Base-by-base conservation (phyloP, 2,113 vertebrate genomes). In the Apodemus sylvaticus region DNA sequence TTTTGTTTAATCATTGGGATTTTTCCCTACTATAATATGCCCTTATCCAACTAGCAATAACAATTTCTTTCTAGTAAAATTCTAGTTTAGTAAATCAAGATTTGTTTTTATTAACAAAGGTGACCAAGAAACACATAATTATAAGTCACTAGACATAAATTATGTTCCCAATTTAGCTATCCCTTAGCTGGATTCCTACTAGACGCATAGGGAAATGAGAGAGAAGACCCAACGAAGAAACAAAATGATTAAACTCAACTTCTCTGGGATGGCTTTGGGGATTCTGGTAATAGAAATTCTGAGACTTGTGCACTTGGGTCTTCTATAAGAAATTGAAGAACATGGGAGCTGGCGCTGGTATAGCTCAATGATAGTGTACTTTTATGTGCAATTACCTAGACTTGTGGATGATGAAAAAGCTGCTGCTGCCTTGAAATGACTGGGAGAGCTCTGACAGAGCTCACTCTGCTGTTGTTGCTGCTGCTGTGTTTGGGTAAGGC, bases 311-410 rank as follows among this genome's bases (percentile, higher is more conserved):
- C 42, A 94, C 51, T 26, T 81, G 36, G 26, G 22, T 5, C 34
- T 39, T 92, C 13, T 89, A 42, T 71, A 53, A 92, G 48, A 92
- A 89, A 90, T 39, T n/a, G 55, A 90, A 92, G 26, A 79, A 64
- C 10, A 64, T 51, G 53, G 13, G 16, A 66, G 2, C 17, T n/a
- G 8, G 10, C 76, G 14, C 34, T 81, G 20, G 31, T 20, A 29
- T 36, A 60, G n/a, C 31, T 24, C 60, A 71, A 42, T 53, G 60
- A 16, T 83, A 42, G 26, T 74, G 36, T 55, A 51, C 17, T 93
- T 77, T 86, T 66, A 42, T 51, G 34, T 17, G 5, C 34, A 74
- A 85, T 74, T 14, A 74, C 42, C 8, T 34, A 62, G 19, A 36
- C 53, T 22, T 64, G 6, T 36, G 12, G 10, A 24, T 13, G 8